Percentiles rank a stretch among this genome's conserved stretches.
phyloP scores from a whole-genome alignment of 2,888 invertebrate genomes.

The Spodoptera littoralis region DNA sequence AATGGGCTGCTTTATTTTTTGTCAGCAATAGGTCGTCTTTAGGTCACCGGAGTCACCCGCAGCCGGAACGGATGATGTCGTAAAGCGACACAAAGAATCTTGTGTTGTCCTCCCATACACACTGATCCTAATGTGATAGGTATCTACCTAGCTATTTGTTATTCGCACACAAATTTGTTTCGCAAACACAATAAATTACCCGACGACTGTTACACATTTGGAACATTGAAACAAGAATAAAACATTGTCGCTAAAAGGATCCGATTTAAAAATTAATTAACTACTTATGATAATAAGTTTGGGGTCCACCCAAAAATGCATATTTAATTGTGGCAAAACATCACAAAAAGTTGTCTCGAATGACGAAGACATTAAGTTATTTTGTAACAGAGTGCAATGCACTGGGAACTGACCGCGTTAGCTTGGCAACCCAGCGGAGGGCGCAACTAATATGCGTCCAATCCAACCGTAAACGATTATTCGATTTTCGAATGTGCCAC shows the following conservation, averaged over 20 bases:
- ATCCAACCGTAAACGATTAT: conserved; percentile 79
- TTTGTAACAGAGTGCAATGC: conserved; percentile 84
- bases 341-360: conserved; percentile 74
- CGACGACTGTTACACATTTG: conserved; percentile 66
- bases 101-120: conserved; percentile 61
- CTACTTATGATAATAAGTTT: conserved; percentile 81
- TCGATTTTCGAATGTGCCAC: conserved; percentile 73
- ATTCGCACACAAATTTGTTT: conserved; percentile 63
- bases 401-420: conserved; percentile 79
- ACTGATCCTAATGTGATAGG: conserved; percentile 52
- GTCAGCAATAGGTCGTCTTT: conserved; percentile 81
- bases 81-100: conserved; percentile 74
- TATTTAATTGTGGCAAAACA: conserved; percentile 80
- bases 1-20: conserved; percentile 84
- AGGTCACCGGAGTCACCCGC: conserved; percentile 82
- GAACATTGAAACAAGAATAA: conserved; percentile 71
- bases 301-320: conserved; percentile 73
- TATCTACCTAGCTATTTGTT: conserved; percentile 59
- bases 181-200: conserved; percentile 71
- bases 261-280: conserved; percentile 82
- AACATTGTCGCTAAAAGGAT: conserved; percentile 71
- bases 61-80: conserved; percentile 72
- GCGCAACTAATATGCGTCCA: conserved; percentile 66
- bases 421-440: conserved; percentile 75
- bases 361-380: conserved; percentile 81